These are phyloP conservation scores for Sebastiscus albofasciatus DNA, from an alignment of 2,797 vertebrate genomes.

Conservation along the genomic window DNA sequence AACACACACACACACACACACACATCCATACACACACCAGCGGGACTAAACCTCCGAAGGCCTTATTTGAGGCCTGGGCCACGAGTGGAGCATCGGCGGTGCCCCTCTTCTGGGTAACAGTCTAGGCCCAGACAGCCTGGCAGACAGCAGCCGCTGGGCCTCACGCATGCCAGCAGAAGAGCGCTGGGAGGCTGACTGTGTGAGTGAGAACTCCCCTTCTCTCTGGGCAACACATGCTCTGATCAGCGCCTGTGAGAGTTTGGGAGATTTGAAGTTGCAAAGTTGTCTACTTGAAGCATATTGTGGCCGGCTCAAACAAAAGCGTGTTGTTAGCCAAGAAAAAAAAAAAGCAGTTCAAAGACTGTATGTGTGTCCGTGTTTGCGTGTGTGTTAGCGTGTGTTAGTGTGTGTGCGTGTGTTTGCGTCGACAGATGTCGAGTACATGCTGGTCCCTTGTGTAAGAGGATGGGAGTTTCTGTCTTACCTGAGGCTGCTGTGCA, in stretches of 20 bases:
- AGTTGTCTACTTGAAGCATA: slow-evolving; percentile 65
- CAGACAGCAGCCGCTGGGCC: slow-evolving; percentile 66
- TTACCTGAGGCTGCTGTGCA: slow-evolving; percentile 85
- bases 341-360: slow-evolving; percentile 58
- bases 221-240: slow-evolving; percentile 70
- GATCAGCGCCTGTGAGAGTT: slow-evolving; percentile 65
- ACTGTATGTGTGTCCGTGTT: slow-evolving; percentile 9
- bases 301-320: slow-evolving; percentile 66
- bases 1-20: slow-evolving; percentile 43
- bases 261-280: slow-evolving; percentile 67
- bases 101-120: slow-evolving; percentile 65
- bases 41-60: slow-evolving; percentile 71
- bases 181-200: slow-evolving; percentile 51
- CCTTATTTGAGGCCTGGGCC: slow-evolving; percentile 68
- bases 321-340: slow-evolving; percentile 70
- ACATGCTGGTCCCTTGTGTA: slow-evolving; percentile 70
- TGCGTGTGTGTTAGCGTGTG: slow-evolving; percentile 29
- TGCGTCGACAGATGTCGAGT: slow-evolving; percentile 72
- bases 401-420: slow-evolving; percentile 28
- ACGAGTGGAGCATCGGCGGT: slow-evolving; percentile 60
- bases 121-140: slow-evolving; percentile 69
- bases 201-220: slow-evolving; percentile 44
- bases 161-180: slow-evolving; percentile 64
- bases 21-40: slow-evolving; percentile 34
- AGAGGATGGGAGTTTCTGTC: slow-evolving; percentile 70